These are phyloP conservation scores for Platyura marginata DNA, from an alignment of 1,140 invertebrate genomes.

Conservation along the genomic window DNA sequence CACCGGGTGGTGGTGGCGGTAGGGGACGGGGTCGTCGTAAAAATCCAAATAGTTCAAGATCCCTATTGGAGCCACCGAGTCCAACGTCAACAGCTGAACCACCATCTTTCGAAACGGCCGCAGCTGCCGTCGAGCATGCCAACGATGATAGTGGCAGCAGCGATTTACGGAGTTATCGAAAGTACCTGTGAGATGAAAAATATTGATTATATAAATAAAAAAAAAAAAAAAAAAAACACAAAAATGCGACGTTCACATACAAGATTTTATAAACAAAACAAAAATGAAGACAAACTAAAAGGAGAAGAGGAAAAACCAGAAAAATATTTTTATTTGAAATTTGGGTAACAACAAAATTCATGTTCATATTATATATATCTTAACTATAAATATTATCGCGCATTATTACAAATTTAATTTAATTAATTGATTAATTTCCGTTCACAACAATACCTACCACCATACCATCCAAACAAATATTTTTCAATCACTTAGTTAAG, in stretches of 20 bases:
- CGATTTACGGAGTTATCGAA: slow-evolving; percentile 22
- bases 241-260: neutral
- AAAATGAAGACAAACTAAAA: too few relatives aligned
- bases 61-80: slow-evolving; percentile 9
- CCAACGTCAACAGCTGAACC: slow-evolving; percentile 14
- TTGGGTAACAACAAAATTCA: too few relatives aligned
- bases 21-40: slow-evolving; percentile 4
- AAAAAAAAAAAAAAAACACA: neutral
- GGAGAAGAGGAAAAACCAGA: too few relatives aligned
- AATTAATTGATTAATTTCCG: too few relatives aligned
- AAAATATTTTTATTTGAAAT: too few relatives aligned
- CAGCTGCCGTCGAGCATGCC: slow-evolving; percentile 17
- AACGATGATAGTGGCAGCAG: slow-evolving; percentile 8
- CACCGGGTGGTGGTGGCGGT: slow-evolving; percentile 1
- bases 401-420: too few relatives aligned
- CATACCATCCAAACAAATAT: too few relatives aligned
- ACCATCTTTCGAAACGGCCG: slow-evolving; percentile 22
- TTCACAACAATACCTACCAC: too few relatives aligned
- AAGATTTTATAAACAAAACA: neutral
- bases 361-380: too few relatives aligned
- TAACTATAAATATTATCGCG: too few relatives aligned
- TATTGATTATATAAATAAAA: too few relatives aligned
- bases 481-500: too few relatives aligned
- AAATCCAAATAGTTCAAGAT: slow-evolving; percentile 4
- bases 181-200: slow-evolving; percentile 25